phyloP scores from a whole-genome alignment of 1,140 invertebrate genomes.

The Plectus sambesii region DNA sequence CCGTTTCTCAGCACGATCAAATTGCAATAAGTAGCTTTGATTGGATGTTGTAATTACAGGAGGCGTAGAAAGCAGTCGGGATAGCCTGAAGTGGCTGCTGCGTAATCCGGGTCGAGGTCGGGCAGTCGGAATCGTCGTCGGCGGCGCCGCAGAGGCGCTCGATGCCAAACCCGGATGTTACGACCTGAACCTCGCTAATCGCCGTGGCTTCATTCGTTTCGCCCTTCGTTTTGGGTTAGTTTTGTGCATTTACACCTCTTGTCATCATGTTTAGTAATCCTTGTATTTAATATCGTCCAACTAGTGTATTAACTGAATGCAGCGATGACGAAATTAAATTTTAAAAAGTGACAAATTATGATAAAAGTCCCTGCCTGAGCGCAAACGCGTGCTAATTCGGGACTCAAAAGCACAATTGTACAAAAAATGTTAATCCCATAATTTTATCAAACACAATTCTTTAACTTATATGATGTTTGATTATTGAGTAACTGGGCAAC shows the following conservation, averaged over 20 bases:
- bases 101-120: slow-evolving; percentile 50
- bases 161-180: slow-evolving; percentile 54
- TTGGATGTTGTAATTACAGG: slow-evolving; percentile 21
- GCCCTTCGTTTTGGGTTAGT: slow-evolving; percentile 66
- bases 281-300: no score
- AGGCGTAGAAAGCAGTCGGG: slow-evolving; percentile 20
- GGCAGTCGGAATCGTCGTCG: slow-evolving; percentile 60
- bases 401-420: no score
- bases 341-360: no score
- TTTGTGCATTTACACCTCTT: slow-evolving; percentile 11
- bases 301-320: slow-evolving; percentile 12
- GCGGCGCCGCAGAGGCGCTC: slow-evolving; percentile 66
- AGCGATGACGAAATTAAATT: neutral
- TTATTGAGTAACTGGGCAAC: slow-evolving; percentile 7
- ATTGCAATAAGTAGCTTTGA: slow-evolving; percentile 49
- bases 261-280: no score
- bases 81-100: slow-evolving; percentile 50
- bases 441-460: no score
- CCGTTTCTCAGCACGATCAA: neutral
- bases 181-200: slow-evolving; percentile 57
- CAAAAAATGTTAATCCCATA: no score
- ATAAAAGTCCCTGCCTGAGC: no score
- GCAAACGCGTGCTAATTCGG: no score
- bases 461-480: no score
- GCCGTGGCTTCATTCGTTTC: slow-evolving; percentile 66